Conservation (phyloP, 1,140 invertebrate species). For the Laodelphax striatellus region DNA sequence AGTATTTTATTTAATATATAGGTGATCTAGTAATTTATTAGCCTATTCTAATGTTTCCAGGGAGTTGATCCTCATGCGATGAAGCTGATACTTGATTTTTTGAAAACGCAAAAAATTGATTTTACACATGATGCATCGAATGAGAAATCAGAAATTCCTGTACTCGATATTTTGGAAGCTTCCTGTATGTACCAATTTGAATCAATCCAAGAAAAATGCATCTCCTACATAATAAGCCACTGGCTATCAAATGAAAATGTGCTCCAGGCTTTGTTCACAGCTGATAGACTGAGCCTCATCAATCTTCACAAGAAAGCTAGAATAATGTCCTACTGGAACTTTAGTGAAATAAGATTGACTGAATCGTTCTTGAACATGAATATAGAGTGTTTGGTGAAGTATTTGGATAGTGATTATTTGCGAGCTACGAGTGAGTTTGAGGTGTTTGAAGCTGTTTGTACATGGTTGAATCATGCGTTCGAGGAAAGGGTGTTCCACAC, state of each 20-base stretch:
- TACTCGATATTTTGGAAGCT: slow-evolving; percentile 34
- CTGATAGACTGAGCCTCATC: slow-evolving; percentile 26
- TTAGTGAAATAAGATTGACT: slow-evolving; percentile 25
- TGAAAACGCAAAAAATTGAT: slow-evolving; percentile 32
- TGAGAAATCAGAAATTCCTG: slow-evolving; percentile 9
- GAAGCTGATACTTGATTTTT: slow-evolving; percentile 33
- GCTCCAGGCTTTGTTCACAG: slow-evolving; percentile 33
- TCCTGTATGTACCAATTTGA: slow-evolving; percentile 34
- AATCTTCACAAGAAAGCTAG: slow-evolving; percentile 16
- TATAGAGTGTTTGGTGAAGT: slow-evolving; percentile 17
- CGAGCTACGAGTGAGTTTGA: slow-evolving; percentile 28
- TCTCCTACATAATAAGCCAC: slow-evolving; percentile 29
- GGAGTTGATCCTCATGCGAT: slow-evolving; percentile 34
- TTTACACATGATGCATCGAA: slow-evolving; percentile 24
- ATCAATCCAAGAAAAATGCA: slow-evolving; percentile 30
- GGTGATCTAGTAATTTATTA: too few species aligned
- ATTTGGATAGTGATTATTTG: slow-evolving; percentile 15
- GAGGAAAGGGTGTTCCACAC: slow-evolving; percentile 28
- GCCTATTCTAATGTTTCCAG: slow-evolving; percentile 22
- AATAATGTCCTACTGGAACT: slow-evolving; percentile 24
- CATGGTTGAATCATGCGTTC: slow-evolving; percentile 32
- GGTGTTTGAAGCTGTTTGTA: slow-evolving; percentile 31
- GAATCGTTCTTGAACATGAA: slow-evolving; percentile 32
- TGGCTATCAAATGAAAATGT: slow-evolving; percentile 34
- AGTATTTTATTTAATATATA: too few species aligned